A percentile compares a stretch with the other conserved stretches of the same genome.
Evolutionary conservation across 2,113 vertebrate species (phyloP).

Genomic region (Xerus inauris): DNA sequence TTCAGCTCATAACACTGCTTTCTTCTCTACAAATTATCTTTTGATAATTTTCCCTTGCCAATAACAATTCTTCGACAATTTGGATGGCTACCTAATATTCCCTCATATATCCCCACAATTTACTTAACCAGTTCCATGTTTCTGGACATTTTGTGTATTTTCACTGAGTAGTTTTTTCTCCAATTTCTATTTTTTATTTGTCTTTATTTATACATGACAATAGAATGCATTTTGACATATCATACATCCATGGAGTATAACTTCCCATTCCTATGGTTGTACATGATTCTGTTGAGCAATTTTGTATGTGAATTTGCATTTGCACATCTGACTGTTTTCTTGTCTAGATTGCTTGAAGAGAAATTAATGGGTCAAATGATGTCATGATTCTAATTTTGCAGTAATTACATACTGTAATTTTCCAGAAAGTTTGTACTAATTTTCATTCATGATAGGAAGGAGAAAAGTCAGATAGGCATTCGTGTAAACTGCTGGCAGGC

Average conservation of each 20-base stretch:
- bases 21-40: conserved; percentile 14
- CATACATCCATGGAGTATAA: too few species aligned
- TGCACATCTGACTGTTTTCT: background rate
- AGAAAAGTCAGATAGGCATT: background rate
- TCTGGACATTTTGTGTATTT: background rate
- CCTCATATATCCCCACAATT: background rate
- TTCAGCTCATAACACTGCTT: background rate
- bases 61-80: background rate
- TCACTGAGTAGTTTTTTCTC: background rate
- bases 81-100: background rate
- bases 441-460: conserved; percentile 20
- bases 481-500: background rate
- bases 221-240: too few species aligned
- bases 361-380: background rate
- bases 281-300: background rate
- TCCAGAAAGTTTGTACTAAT: background rate
- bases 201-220: too few species aligned
- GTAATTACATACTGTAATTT: background rate
- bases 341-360: background rate
- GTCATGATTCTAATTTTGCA: background rate
- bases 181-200: too few species aligned
- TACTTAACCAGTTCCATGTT: background rate
- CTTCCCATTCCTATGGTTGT: too few species aligned
- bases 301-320: conserved; percentile 7
- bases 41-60: background rate